Base-by-base conservation (phyloP, 2,797 vertebrate species). In the Typhlichthys eigenmanni region DNA sequence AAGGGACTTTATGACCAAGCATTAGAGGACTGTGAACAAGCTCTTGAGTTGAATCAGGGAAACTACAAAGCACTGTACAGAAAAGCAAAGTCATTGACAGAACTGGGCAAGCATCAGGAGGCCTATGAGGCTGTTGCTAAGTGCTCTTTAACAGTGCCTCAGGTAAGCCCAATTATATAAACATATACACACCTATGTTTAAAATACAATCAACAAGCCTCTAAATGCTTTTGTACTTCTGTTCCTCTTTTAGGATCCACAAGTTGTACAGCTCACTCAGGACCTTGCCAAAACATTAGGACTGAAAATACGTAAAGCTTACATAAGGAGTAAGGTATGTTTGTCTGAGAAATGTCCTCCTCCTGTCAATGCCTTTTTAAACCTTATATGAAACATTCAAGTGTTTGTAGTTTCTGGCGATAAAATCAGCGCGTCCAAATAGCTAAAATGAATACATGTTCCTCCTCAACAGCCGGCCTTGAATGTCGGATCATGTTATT, bases 271-370 rank as follows among this genome's bases (percentile, higher is more conserved):
- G 81, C 86, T 99, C 88, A 97, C 96, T 71, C 95, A 97, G 92
- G 95, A 98, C 71, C 88, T 99, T 76, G 96, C 96, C 88, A 95
- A 96, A 90, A 93, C 93, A 84, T 92, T 99, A 84, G 96, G 96
- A 67, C 88, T 99, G 85, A 98, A 98, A 94, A 96, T 98, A 85
- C 95, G 98, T 72, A 99, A 98, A 91, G 96, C 98, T 5, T 99
- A 99, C 64, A 90, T 98, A 19, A 93, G 98, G 91, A 94, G 91
- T 34, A 96, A 96, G 95, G 97, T 98, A 89, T 83, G 91, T 58
- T 1, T 58, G 17, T 64, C 4, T 38, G 1, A 29, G 2, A 3
- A 61, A 53, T 10, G 11, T 17, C 51, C 11, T 48, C 24, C 24
- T 46, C 8, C 7, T 38, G 34, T 38, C 8, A 38, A 38, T 6